Percentiles rank a stretch among this genome's conserved stretches.
Evolutionary conservation across 1,140 invertebrate species (phyloP).

Genomic region (Medauroidea extradentata): DNA sequence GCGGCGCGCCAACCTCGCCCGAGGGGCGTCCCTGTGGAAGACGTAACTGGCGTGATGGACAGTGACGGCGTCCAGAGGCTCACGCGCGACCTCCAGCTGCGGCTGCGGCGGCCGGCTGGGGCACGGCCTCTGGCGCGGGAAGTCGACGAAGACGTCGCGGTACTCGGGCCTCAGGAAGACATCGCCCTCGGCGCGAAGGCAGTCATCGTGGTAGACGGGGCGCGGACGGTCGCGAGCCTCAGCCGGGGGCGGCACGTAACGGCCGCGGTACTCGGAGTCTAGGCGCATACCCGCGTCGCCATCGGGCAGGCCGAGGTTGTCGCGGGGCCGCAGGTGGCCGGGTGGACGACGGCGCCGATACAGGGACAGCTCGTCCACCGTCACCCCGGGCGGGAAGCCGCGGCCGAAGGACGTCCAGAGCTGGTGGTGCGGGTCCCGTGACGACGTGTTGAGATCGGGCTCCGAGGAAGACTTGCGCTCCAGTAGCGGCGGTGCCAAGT

Average conservation of each 20-base stretch:
- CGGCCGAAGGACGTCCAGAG: conserved; percentile 9
- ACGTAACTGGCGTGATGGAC: conserved; percentile 31
- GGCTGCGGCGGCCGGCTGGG: neutral
- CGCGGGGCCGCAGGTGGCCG: conserved; percentile 30
- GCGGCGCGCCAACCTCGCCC: neutral
- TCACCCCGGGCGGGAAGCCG: conserved; percentile 46
- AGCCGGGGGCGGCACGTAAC: conserved; percentile 26
- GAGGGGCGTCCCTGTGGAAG: conserved; percentile 5
- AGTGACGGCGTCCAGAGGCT: neutral
- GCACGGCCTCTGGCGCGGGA: neutral
- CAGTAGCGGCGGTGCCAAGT: neutral
- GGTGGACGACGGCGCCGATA: conserved; percentile 46
- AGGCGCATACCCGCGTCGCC: conserved; percentile 23
- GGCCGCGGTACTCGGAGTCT: conserved; percentile 40
- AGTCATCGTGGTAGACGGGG: neutral
- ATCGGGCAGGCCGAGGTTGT: conserved; percentile 31
- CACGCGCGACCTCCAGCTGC: neutral
- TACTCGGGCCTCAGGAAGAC: conserved; percentile 35
- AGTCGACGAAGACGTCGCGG: conserved; percentile 33
- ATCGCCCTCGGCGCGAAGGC: conserved; percentile 23
- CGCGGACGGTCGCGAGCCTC: neutral
- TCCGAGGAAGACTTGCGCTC: conserved; percentile 30
- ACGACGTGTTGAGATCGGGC: conserved; percentile 18
- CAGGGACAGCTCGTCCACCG: conserved; percentile 50
- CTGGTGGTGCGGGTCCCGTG: conserved; percentile 7